Percentiles rank a stretch among this genome's conserved stretches.
phyloP scores from a whole-genome alignment of 2,797 vertebrate genomes.

The Sebastes oblongus region DNA sequence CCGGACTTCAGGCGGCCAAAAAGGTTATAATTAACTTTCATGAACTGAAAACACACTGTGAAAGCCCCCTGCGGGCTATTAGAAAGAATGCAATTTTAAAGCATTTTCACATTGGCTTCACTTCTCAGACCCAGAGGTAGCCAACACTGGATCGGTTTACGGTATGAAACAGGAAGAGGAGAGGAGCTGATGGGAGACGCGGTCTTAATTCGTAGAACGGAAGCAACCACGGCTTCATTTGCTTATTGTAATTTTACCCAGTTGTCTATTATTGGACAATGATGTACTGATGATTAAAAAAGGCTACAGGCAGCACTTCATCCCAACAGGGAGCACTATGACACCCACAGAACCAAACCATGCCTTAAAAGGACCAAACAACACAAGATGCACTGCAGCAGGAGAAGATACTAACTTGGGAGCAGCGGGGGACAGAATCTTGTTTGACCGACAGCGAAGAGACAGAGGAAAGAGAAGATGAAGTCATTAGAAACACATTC shows the following conservation, averaged over 20 bases:
- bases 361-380: constrained; percentile 35
- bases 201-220: neutral
- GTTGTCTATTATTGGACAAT: neutral
- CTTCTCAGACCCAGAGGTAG: too few relatives aligned
- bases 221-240: neutral
- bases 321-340: neutral
- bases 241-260: neutral
- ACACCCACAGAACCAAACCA: constrained; percentile 20
- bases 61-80: too few relatives aligned
- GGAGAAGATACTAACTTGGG: constrained; percentile 91
- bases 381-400: constrained; percentile 48
- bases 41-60: too few relatives aligned
- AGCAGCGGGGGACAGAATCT: constrained; percentile 89
- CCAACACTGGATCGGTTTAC: neutral
- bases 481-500: neutral
- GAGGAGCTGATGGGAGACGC: neutral
- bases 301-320: neutral
- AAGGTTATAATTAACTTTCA: too few relatives aligned
- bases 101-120: too few relatives aligned
- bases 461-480: neutral
- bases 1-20: too few relatives aligned
- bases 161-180: neutral
- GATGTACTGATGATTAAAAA: neutral
- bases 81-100: too few relatives aligned
- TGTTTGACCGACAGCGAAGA: constrained; percentile 45